Base-by-base conservation (phyloP, 1,140 invertebrate genomes). In the Bombus confusus region DNA sequence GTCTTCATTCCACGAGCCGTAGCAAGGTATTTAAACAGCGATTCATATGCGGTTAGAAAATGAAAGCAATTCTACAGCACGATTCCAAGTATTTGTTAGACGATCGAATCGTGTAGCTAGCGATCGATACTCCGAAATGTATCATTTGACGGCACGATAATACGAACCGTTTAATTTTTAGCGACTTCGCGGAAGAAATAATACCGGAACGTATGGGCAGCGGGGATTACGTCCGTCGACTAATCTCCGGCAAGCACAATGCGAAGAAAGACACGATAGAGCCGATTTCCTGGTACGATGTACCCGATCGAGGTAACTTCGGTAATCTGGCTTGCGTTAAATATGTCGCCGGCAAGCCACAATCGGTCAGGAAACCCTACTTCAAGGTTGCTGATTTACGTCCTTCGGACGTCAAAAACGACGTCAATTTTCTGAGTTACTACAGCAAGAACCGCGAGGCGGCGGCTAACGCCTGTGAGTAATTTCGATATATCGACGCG, bases 251-350 rank as follows among this genome's bases (percentile, higher is more conserved):
- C 2, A 94, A 96, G 41, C 96, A 96, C 88, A 96, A 95, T 87
- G 94, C 95, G 66, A 94, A 95, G 83, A 95, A 95, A 83, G 95
- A 96, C 81, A 95, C 9, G 57, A 22, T 96, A 80, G 96, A 96
- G 77, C 95, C 95, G 80, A 95, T 96, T 68, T 96, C 96, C 6
- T 96, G 96, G 95, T 97, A 97, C 93, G 94, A 95, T 25, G 96
- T 97, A 87, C 96, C 96, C 5, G 96, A 96, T 57, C 96, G 96
- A 89, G 96, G 97, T 95, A 95, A 95, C 95, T 83, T 91, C 92
- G 97, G 97, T 84, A 96, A 97, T 95, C 95, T 98, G 92, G 96
- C 98, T 64, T 97, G 97, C 94, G 96, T 98, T 90, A 96, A 97
- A 91, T 98, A 97, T 94, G 97, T 97, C 92, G 97, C 97, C 88